Base-by-base conservation (phyloP, 2,797 vertebrate species). In the Phrynocephalus vlangalii region DNA sequence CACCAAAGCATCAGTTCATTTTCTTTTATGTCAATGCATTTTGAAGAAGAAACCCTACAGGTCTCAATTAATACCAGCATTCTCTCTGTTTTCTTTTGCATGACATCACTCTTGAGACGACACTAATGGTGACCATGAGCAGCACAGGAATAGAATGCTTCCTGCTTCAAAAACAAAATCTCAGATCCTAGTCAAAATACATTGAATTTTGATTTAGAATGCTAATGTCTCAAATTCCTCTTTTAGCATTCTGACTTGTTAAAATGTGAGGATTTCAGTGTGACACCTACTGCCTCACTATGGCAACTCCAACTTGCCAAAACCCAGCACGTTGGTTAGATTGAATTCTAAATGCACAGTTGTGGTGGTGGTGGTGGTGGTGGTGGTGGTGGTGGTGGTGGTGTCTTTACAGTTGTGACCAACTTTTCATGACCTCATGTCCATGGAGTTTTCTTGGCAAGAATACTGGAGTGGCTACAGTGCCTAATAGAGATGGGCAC, bases 121-220 rank as follows among this genome's bases (percentile, higher is more conserved):
- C 78, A 88, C 86, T 90, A 88, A 93, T 73, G 89, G 60, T 22
- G 88, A 13, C 10, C 78, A 10, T 80, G 80, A 60, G 87, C 85
- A 22, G 56, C 79, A 63, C 16, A 66, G 18, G 6, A 20, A 66
- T 30, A 24, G 11, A 67, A 13, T 26, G 60, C 63, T 60, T 85
- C 22, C 77, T 0, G 0, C 10, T 6, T 84, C 24, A 68, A 5
- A 85, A 87, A 78, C n/a, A n/a, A 83, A 16, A 33, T 1, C 1
- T 56, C 68, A 79, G 5, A 6, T 87, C 82, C 82, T 18, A 87
- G 73, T 33, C 22, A 77, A 60, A 82, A 86, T 70, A 80, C 48
- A 16, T 71, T 6, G 18, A 30, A 7, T 78, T 84, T 77, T 5
- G 0, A 66, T 20, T 44, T 50, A 80, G 66, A 82, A 90, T 76